These are phyloP conservation scores for Oryzias sinensis DNA, from an alignment of 2,797 vertebrate genomes.

Conservation along the genomic window DNA sequence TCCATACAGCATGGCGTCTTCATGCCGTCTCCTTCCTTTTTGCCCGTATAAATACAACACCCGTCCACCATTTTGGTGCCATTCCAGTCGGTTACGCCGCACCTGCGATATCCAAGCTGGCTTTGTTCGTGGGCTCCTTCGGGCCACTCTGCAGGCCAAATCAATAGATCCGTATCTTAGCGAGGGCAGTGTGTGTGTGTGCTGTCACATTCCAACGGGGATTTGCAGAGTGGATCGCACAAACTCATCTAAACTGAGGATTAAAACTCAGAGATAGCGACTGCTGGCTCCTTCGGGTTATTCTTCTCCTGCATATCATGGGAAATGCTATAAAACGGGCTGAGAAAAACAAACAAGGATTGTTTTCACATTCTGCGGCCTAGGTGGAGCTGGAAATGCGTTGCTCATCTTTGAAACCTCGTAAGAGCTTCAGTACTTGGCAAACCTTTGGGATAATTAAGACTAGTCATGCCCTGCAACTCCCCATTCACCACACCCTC, in stretches of 20 bases:
- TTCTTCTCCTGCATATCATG: constrained; percentile 17
- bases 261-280: constrained; percentile 56
- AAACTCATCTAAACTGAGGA: constrained; percentile 56
- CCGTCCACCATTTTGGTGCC: constrained; percentile 39
- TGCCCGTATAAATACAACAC: constrained; percentile 39
- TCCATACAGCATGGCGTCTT: constrained; percentile 17
- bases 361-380: constrained; percentile 10
- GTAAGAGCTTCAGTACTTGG: constrained; percentile 57
- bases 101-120: constrained; percentile 18
- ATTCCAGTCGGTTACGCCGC: constrained; percentile 7
- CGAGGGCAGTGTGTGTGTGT: constrained; percentile 17
- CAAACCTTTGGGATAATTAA: constrained; percentile 62
- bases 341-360: constrained; percentile 1
- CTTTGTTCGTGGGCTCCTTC: constrained; percentile 26
- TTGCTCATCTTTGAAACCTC: constrained; percentile 22
- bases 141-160: constrained; percentile 17
- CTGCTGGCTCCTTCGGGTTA: background rate
- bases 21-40: background rate
- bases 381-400: constrained; percentile 8
- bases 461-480: constrained; percentile 47
- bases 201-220: constrained; percentile 52
- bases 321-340: constrained; percentile 10
- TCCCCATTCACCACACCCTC: constrained; percentile 22
- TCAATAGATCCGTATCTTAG: constrained; percentile 38
- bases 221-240: constrained; percentile 50